These are phyloP conservation scores for Porites lobata DNA, from an alignment of 92 coral and sea anemone genomes.

Conservation along the genomic window DNA sequence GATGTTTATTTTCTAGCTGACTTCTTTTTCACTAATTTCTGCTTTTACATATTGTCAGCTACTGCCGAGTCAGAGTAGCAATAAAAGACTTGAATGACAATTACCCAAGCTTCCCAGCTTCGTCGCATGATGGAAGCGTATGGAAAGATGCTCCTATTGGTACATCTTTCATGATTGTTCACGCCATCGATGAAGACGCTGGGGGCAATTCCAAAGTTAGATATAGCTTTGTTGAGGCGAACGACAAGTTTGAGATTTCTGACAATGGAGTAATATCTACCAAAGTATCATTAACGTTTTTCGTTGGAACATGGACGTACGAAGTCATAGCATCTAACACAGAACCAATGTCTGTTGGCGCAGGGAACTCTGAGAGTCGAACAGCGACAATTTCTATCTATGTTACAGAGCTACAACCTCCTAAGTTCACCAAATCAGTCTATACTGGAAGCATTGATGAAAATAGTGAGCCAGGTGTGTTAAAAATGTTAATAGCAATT, in stretches of 20 bases:
- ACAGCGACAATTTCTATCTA: slow-evolving; percentile 60
- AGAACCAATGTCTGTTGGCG: slow-evolving; percentile 64
- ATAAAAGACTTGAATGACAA: slow-evolving; percentile 85
- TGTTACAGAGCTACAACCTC: slow-evolving; percentile 75
- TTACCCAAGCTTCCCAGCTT: slow-evolving; percentile 76
- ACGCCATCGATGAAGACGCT: slow-evolving; percentile 78
- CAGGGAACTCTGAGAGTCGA: slow-evolving; percentile 22
- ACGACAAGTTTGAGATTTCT: slow-evolving; percentile 71
- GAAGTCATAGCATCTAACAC: slow-evolving; percentile 68
- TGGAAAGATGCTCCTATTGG: slow-evolving; percentile 70
- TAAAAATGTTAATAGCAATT: not conserved
- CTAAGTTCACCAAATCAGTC: slow-evolving; percentile 58
- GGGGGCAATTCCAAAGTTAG: slow-evolving; percentile 73
- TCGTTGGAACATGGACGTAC: slow-evolving; percentile 56
- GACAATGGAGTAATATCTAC: slow-evolving; percentile 72
- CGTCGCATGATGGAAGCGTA: slow-evolving; percentile 72
- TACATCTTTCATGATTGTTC: slow-evolving; percentile 66
- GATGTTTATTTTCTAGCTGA: not conserved
- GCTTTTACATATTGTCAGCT: not conserved
- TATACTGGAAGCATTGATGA: slow-evolving; percentile 67
- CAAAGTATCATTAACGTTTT: slow-evolving; percentile 54
- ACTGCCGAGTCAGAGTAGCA: slow-evolving; percentile 66
- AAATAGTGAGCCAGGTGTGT: slow-evolving; percentile 52
- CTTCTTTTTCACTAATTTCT: not conserved
- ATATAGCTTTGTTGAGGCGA: slow-evolving; percentile 60